Conservation (phyloP, 2,113 vertebrate genomes). For the Heptranchias perlo region DNA sequence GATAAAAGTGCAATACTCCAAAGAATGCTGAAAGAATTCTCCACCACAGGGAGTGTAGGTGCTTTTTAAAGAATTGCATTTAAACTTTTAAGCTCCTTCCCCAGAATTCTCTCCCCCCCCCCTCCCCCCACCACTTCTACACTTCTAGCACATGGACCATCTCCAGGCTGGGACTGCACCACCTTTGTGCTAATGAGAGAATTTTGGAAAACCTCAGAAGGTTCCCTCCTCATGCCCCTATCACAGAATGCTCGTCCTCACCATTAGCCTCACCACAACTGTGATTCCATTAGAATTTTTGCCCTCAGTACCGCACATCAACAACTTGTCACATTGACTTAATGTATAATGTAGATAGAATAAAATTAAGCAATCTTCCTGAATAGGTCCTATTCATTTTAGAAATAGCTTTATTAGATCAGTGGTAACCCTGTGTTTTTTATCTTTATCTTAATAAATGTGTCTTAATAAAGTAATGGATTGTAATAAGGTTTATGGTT, state of each 20-base stretch:
- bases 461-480: neutral
- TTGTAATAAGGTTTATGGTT: neutral
- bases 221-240: neutral
- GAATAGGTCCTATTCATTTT: neutral
- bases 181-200: neutral
- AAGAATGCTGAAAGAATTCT: neutral
- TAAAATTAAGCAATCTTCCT: neutral
- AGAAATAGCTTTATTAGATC: neutral
- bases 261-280: neutral
- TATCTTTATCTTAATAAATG: neutral
- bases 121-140: neutral
- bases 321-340: neutral
- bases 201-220: neutral
- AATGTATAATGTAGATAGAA: neutral
- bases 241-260: neutral
- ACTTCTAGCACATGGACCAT: neutral
- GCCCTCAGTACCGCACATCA: neutral
- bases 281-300: neutral
- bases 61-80: neutral
- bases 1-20: neutral
- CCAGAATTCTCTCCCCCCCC: neutral
- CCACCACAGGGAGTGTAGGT: neutral
- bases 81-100: neutral
- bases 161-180: neutral
- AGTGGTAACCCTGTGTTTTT: neutral